Evolutionary conservation across 2,113 vertebrate species (phyloP).

Genomic region (Takifugu bimaculatus): DNA sequence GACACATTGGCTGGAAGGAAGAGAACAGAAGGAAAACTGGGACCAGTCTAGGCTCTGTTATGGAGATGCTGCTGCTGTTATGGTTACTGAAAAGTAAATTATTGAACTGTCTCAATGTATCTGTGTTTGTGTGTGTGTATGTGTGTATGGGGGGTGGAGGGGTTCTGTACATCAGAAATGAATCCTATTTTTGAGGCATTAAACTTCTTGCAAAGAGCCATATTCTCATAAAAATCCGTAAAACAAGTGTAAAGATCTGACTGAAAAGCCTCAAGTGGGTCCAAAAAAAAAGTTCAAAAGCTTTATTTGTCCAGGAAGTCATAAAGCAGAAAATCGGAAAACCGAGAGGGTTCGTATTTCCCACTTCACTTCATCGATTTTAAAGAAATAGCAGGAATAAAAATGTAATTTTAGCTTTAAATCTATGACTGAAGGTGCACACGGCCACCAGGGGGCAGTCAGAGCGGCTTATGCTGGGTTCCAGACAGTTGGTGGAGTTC

Average conservation of each 20-base stretch:
- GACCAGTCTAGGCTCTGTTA: conserved; percentile 45
- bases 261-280: too few relatives aligned
- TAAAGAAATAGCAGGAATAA: too few relatives aligned
- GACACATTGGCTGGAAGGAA: conserved; percentile 23
- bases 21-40: conserved; percentile 23
- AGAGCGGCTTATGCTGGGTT: neutral
- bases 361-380: too few relatives aligned
- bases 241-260: too few relatives aligned
- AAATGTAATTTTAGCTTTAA: neutral
- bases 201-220: too few relatives aligned
- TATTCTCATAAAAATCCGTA: too few relatives aligned
- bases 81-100: conserved; percentile 43
- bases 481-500: conserved; percentile 2
- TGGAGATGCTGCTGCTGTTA: conserved; percentile 58
- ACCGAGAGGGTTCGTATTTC: too few relatives aligned
- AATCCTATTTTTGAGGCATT: too few relatives aligned
- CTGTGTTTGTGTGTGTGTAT: neutral
- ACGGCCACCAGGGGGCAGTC: neutral
- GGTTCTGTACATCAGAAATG: too few relatives aligned
- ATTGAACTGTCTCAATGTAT: conserved; percentile 25
- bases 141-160: neutral
- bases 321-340: too few relatives aligned
- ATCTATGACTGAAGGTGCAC: neutral
- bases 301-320: too few relatives aligned
- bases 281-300: too few relatives aligned